These are phyloP conservation scores for Scaptomyza flava DNA, from an alignment of 2,888 invertebrate species.

Conservation along the genomic window DNA sequence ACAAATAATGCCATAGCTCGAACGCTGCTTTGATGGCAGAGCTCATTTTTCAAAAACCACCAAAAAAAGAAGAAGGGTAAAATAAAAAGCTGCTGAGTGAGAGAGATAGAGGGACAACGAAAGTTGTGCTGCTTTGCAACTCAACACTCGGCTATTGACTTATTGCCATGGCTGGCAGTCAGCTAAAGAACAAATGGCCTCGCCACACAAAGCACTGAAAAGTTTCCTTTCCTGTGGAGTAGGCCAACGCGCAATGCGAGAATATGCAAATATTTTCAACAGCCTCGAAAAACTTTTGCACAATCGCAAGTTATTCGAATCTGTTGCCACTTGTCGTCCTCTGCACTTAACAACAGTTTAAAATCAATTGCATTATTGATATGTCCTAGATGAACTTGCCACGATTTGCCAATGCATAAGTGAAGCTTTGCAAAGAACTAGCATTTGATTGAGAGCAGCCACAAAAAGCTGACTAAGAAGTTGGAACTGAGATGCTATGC, in stretches of 20 bases:
- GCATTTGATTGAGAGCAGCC: neutral
- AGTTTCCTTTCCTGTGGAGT: slow-evolving; percentile 34
- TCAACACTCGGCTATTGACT: slow-evolving; percentile 76
- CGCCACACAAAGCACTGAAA: slow-evolving; percentile 52
- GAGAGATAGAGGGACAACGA: slow-evolving; percentile 1
- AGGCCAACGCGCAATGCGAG: slow-evolving; percentile 36
- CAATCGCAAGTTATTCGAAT: slow-evolving; percentile 55
- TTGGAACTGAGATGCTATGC: neutral
- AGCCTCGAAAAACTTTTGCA: slow-evolving; percentile 53
- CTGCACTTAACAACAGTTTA: slow-evolving; percentile 71
- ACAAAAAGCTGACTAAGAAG: neutral
- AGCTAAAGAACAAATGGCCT: slow-evolving; percentile 42
- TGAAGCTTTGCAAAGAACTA: neutral
- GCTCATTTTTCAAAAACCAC: slow-evolving; percentile 65
- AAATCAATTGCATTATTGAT: slow-evolving; percentile 76
- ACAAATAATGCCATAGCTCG: slow-evolving; percentile 61
- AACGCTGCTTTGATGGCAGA: slow-evolving; percentile 27
- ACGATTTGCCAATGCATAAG: slow-evolving; percentile 16
- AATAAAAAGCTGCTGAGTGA: neutral
- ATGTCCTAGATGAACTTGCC: slow-evolving; percentile 47
- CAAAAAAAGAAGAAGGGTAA: slow-evolving; percentile 19
- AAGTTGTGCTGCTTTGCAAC: slow-evolving; percentile 66
- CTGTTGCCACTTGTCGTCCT: slow-evolving; percentile 50
- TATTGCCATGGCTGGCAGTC: slow-evolving; percentile 50
- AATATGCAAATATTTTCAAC: slow-evolving; percentile 69